phyloP scores from a whole-genome alignment of 53 echinoderm and acorn worm species.

The Holothuria scabra region DNA sequence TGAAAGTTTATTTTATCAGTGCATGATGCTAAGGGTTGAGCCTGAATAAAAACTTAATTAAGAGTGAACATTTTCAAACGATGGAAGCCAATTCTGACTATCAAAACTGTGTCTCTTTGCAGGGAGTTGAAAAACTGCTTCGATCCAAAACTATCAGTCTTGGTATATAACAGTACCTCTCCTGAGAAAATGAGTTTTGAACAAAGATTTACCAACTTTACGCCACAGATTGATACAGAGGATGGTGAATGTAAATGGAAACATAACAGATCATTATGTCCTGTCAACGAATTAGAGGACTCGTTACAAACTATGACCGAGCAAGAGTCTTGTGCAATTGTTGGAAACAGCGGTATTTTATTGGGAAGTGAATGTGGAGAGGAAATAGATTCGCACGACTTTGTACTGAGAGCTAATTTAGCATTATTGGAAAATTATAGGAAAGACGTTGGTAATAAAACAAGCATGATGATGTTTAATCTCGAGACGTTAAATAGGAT shows the following conservation, averaged over 20 bases:
- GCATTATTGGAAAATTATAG: background rate
- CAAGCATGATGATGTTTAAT: slow-evolving; percentile 17
- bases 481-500: background rate
- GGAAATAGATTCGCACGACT: slow-evolving; percentile 17
- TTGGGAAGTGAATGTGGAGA: background rate
- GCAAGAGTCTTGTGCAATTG: background rate
- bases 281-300: background rate
- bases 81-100: no score
- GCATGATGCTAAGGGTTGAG: no score
- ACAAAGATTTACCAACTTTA: background rate
- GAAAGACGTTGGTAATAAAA: slow-evolving; percentile 10
- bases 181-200: background rate
- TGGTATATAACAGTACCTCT: background rate
- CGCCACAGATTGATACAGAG: background rate
- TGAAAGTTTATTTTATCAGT: no score
- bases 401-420: background rate
- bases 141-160: no score
- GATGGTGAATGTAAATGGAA: background rate
- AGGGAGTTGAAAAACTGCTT: no score
- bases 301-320: background rate
- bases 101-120: no score
- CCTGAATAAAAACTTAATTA: no score
- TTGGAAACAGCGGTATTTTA: slow-evolving; percentile 3
- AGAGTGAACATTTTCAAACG: no score
- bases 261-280: background rate